These are phyloP conservation scores for Malacoctenus gilli DNA, from an alignment of 2,797 vertebrate genomes.

Conservation along the genomic window DNA sequence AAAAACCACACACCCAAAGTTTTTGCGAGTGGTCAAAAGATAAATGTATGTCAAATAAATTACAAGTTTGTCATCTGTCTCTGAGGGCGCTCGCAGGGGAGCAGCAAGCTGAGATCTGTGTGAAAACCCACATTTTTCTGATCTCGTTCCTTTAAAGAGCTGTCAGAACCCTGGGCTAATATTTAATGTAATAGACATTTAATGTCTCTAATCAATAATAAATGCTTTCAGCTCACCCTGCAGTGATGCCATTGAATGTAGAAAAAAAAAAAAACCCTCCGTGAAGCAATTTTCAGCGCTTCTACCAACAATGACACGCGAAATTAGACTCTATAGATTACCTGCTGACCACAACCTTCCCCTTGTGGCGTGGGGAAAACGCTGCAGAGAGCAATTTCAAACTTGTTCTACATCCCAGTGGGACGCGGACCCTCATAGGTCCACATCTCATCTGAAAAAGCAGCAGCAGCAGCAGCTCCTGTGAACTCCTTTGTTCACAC, in stretches of 20 bases:
- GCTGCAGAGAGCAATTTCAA: conserved; percentile 48
- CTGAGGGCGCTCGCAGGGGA: conserved; percentile 11
- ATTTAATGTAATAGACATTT: conserved; percentile 55
- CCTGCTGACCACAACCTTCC: conserved; percentile 45
- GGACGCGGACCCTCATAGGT: conserved; percentile 20
- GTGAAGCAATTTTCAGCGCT: conserved; percentile 21
- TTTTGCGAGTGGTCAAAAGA: conserved; percentile 17
- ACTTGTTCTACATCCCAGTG: conserved; percentile 26
- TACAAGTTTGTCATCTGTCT: conserved; percentile 30
- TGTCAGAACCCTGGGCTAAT: conserved; percentile 38
- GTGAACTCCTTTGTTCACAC: conserved; percentile 21
- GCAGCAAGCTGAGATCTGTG: conserved; percentile 1
- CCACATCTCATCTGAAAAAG: conserved; percentile 26
- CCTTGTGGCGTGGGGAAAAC: conserved; percentile 35
- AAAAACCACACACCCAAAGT: neutral
- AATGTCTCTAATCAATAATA: conserved; percentile 57
- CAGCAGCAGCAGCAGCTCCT: conserved; percentile 25
- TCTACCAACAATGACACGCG: conserved; percentile 39
- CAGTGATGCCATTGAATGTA: conserved; percentile 10
- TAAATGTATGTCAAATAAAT: conserved; percentile 24
- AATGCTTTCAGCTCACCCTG: conserved; percentile 21
- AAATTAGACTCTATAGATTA: conserved; percentile 35
- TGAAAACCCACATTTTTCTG: conserved; percentile 38
- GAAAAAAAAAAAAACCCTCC: too few species aligned
- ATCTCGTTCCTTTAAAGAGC: conserved; percentile 56